Evolutionary conservation across 2,888 invertebrate genomes (phyloP), one percentile per base, ranked within the genome.

Genomic region (Pseudococcus longispinus): DNA sequence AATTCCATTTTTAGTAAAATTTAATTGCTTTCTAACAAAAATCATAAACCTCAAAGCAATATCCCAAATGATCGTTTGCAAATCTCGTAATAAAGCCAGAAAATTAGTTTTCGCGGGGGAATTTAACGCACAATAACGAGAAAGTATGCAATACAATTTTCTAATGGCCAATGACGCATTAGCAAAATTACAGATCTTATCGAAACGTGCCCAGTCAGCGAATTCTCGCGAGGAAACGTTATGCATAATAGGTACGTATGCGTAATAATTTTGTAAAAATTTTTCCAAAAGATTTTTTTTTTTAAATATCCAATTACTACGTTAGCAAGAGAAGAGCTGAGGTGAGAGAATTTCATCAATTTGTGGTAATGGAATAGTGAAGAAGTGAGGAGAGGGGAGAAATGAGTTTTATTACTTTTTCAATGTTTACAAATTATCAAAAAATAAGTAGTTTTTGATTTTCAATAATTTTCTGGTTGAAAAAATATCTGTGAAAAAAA

Each of bases 171-270:
- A 70, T 70, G 70, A 32, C 29, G 70, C 70, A 70, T 70, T 70
- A 70, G 29, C 15, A 70, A 70, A 70, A 70, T 70, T 70, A 70
- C 29, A 70, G 70, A 70, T 70, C 29, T 29, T 70, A 70, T 70
- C 70, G 23, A 70, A 70, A 29, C 70, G 18, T 20, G 70, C 18
- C 18, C 29, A 11, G 60, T 60, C 23, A 55, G 1, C 6, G 70
- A 65, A 70, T 70, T 70, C 70, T 29, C 70, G 4, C 18, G 29
- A 70, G 70, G 23, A 60, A 55, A n/a, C n/a, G 8, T 55, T 15
- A 15, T 11, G 3, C 15, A 46, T 46, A 46, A 46, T n/a, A n/a
- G n/a, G n/a, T n/a, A n/a, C n/a, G n/a, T n/a, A n/a, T n/a, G 4
- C 37, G 37, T 37, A 51, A 51, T n/a, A 51, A 51, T 51, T n/a